phyloP scores from a whole-genome alignment of 2,797 vertebrate genomes.

The Sparidentex hasta region DNA sequence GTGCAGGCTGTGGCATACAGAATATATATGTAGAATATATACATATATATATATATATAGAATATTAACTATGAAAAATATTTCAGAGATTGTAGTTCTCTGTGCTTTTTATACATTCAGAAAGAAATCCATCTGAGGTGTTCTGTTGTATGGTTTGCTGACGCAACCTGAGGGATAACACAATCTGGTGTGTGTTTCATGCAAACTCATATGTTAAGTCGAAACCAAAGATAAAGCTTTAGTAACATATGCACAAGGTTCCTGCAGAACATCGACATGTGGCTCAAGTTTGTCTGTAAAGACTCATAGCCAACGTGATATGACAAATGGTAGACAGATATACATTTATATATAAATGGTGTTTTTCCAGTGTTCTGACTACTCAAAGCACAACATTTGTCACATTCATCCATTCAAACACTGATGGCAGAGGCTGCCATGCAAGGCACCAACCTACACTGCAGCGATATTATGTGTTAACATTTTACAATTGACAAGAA shows the following conservation, averaged over 20 bases:
- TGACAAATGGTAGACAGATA: too few relatives aligned
- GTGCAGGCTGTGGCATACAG: neutral
- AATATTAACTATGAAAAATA: neutral
- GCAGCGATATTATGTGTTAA: too few relatives aligned
- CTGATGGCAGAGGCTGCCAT: too few relatives aligned
- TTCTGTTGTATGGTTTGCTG: slow-evolving; percentile 2
- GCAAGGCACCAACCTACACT: too few relatives aligned
- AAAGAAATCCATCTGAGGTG: neutral
- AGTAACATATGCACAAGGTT: neutral
- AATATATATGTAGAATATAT: too few relatives aligned
- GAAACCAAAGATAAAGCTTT: neutral
- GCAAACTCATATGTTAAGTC: neutral
- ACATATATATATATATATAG: too few relatives aligned
- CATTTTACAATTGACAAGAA: too few relatives aligned
- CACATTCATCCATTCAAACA: too few relatives aligned
- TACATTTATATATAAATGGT: too few relatives aligned
- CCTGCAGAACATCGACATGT: neutral
- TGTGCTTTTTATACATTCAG: neutral
- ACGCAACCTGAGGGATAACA: neutral
- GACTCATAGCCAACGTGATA: neutral
- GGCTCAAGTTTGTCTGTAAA: neutral
- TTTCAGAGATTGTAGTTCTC: neutral
- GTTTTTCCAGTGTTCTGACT: too few relatives aligned
- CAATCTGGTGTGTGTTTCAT: neutral
- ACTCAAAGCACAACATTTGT: too few relatives aligned